These are phyloP conservation scores for Cepphus grylle DNA, from an alignment of 2,113 vertebrate species.

Conservation along the genomic window DNA sequence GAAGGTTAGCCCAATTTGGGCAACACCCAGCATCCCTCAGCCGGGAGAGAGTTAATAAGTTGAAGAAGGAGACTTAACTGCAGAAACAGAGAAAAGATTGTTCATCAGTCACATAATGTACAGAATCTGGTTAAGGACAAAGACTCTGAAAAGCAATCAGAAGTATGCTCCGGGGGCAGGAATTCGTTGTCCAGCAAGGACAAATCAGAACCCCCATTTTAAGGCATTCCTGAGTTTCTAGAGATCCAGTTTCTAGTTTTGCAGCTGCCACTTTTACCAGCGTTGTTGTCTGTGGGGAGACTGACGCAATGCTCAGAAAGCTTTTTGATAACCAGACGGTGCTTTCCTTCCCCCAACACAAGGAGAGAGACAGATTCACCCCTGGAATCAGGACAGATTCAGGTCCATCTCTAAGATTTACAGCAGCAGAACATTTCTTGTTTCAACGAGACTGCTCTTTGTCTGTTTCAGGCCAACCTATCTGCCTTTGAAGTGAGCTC, in stretches of 20 bases:
- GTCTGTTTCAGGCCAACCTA: background rate
- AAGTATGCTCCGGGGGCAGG: fast-evolving
- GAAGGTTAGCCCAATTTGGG: background rate
- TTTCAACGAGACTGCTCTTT: background rate
- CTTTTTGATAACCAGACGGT: background rate
- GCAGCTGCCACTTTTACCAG: background rate
- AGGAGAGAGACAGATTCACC: background rate
- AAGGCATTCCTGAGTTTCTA: background rate
- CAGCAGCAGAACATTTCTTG: background rate
- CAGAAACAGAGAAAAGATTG: background rate
- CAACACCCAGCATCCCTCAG: background rate
- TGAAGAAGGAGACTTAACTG: background rate
- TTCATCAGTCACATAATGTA: background rate
- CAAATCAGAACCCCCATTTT: background rate
- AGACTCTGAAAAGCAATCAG: background rate
- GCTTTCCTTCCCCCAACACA: background rate
- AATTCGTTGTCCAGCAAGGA: background rate
- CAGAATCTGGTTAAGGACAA: background rate
- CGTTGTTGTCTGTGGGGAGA: background rate
- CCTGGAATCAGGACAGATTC: background rate
- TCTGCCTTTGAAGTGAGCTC: background rate
- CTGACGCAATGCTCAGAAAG: background rate
- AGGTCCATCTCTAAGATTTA: background rate
- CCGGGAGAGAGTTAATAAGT: background rate
- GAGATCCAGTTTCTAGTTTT: background rate